Evolutionary conservation across 2,113 vertebrate genomes (phyloP).

Genomic region (Poicephalus gulielmi): DNA sequence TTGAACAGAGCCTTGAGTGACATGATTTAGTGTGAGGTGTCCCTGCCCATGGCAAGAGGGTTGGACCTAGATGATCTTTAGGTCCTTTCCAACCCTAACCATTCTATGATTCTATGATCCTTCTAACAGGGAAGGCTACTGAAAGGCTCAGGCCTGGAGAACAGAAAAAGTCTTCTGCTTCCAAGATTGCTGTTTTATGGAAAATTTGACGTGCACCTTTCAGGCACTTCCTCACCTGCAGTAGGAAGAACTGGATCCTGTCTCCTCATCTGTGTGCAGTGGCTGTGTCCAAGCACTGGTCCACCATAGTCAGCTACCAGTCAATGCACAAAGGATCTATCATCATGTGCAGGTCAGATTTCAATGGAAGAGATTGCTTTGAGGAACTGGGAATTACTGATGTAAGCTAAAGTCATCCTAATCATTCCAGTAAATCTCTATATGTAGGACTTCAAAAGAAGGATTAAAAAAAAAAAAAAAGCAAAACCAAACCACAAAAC

Average conservation of each 20-base stretch:
- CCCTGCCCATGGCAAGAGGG: not conserved
- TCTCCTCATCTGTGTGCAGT: not conserved
- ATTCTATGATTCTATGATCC: not conserved
- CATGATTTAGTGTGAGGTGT: not conserved
- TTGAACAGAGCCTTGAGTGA: not conserved
- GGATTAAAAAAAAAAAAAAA: not conserved
- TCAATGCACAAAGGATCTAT: not conserved
- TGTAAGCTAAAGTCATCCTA: not conserved
- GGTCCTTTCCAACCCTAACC: not conserved
- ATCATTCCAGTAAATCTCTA: not conserved
- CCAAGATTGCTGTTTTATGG: not conserved
- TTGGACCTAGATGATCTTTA: not conserved
- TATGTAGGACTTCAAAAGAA: fast-evolving
- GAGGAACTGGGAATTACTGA: not conserved
- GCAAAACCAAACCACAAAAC: not conserved
- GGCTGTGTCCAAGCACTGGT: not conserved
- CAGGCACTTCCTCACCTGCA: not conserved
- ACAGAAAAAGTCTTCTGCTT: not conserved
- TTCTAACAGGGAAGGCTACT: not conserved
- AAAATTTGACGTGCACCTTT: not conserved
- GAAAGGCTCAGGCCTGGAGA: not conserved
- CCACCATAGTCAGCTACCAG: not conserved
- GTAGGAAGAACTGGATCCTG: not conserved
- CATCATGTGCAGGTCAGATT: not conserved
- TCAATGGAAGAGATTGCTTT: not conserved